phyloP scores from a whole-genome alignment of 2,113 vertebrate species.

The Kryptolebias marmoratus region DNA sequence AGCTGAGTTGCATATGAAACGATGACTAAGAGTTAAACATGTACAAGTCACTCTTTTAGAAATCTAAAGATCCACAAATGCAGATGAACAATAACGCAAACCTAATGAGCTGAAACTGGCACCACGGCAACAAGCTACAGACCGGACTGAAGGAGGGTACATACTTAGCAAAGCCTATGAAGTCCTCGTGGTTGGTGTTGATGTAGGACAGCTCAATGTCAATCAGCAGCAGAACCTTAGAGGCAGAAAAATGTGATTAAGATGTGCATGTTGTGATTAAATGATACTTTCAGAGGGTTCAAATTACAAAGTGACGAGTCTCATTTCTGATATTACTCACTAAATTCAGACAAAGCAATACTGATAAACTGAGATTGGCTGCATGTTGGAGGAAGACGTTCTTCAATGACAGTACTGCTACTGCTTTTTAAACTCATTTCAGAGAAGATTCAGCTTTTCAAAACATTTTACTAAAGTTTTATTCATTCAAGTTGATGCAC shows the following conservation, averaged over 20 bases:
- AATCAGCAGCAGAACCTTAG: slow-evolving; percentile 93
- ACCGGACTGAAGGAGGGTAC: slow-evolving; percentile 55
- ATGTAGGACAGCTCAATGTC: slow-evolving; percentile 98
- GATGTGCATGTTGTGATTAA: slow-evolving; percentile 31
- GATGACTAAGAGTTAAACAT: neutral
- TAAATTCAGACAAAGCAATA: neutral
- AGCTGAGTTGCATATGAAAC: neutral
- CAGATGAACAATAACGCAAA: neutral
- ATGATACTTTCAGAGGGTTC: neutral
- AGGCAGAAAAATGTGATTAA: slow-evolving; percentile 54
- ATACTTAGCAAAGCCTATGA: slow-evolving; percentile 98
- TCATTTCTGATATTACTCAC: slow-evolving; percentile 16
- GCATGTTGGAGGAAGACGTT: neutral
- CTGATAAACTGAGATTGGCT: neutral
- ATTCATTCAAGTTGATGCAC: no score
- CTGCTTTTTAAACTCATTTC: neutral
- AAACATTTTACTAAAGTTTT: no score
- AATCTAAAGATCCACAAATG: slow-evolving; percentile 16
- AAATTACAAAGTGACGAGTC: neutral
- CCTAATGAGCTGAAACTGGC: slow-evolving; percentile 14
- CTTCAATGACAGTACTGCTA: neutral
- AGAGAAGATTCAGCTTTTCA: no score
- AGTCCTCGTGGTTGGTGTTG: slow-evolving; percentile 99
- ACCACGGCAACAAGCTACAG: slow-evolving; percentile 22
- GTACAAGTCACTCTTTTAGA: neutral